Evolutionary conservation across 2,888 invertebrate species (phyloP).

Genomic region (Odontocerum albicorne): DNA sequence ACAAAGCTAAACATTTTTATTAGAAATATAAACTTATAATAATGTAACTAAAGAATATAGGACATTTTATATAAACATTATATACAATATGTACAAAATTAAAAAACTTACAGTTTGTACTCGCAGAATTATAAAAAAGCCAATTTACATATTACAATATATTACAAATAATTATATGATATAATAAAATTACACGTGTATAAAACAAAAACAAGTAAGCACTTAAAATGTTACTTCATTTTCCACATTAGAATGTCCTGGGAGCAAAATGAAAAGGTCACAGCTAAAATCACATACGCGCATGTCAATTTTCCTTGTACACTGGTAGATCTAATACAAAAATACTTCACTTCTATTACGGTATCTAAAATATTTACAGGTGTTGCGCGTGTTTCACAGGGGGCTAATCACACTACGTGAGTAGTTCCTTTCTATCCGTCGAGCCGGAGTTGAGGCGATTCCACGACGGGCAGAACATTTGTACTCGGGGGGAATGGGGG

Average conservation of each 20-base stretch:
- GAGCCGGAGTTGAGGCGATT: background rate
- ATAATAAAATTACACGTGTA: constrained; percentile 29
- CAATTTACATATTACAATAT: constrained; percentile 41
- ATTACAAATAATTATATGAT: constrained; percentile 20
- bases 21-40: background rate
- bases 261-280: too few species aligned
- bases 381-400: too few species aligned
- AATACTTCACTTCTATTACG: too few species aligned
- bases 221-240: too few species aligned
- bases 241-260: too few species aligned
- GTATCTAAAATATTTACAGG: too few species aligned
- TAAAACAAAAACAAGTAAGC: constrained; percentile 43
- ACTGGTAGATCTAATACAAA: too few species aligned
- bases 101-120: constrained; percentile 62
- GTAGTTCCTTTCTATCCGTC: background rate
- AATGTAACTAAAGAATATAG: constrained; percentile 4
- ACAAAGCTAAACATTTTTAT: too few species aligned
- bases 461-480: background rate
- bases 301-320: too few species aligned
- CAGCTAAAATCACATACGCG: too few species aligned
- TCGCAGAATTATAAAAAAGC: constrained; percentile 55
- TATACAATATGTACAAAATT: constrained; percentile 59
- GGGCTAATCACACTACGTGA: background rate
- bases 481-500: too few species aligned
- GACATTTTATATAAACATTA: constrained; percentile 40